Percentiles rank a stretch among this genome's conserved stretches.
phyloP scores from a whole-genome alignment of 1,140 invertebrate species.

The Microplitis demolitor region DNA sequence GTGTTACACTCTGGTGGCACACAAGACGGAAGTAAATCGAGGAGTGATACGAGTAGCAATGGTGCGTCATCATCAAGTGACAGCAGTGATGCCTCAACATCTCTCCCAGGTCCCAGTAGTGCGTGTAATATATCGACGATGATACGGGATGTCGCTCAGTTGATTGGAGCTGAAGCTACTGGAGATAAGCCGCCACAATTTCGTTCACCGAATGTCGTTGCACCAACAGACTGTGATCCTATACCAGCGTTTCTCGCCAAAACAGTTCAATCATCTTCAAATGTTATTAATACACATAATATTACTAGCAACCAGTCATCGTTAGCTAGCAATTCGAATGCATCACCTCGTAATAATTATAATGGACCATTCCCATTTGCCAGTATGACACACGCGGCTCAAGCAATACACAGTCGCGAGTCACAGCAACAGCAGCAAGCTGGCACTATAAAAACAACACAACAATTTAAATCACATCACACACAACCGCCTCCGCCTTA shows the following conservation, averaged over 20 bases:
- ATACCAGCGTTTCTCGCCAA: constrained; percentile 61
- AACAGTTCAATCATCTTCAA: constrained; percentile 44
- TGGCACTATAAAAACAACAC: constrained; percentile 53
- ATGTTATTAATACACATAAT: constrained; percentile 37
- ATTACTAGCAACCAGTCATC: constrained; percentile 37
- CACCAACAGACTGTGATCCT: constrained; percentile 74
- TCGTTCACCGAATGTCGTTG: constrained; percentile 83
- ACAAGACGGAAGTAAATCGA: constrained; percentile 54
- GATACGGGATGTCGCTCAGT: constrained; percentile 56
- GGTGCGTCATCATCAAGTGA: constrained; percentile 40
- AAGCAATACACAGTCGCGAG: constrained; percentile 63
- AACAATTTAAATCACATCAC: constrained; percentile 53
- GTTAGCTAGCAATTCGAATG: constrained; percentile 38
- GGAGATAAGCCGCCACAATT: constrained; percentile 64
- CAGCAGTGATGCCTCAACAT: constrained; percentile 45
- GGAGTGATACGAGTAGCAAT: constrained; percentile 41
- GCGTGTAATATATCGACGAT: constrained; percentile 52
- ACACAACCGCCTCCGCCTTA: constrained; percentile 59
- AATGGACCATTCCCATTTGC: constrained; percentile 80
- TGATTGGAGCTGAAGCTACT: constrained; percentile 54
- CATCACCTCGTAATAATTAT: constrained; percentile 60
- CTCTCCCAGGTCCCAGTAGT: constrained; percentile 57
- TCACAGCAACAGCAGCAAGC: constrained; percentile 35
- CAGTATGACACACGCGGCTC: constrained; percentile 86
- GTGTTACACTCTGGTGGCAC: constrained; percentile 66